A percentile compares a stretch with the other conserved stretches of the same genome.
These are phyloP conservation scores for Coelogynopora nodosa DNA, from an alignment of 2,888 invertebrate genomes.

Conservation along the genomic window DNA sequence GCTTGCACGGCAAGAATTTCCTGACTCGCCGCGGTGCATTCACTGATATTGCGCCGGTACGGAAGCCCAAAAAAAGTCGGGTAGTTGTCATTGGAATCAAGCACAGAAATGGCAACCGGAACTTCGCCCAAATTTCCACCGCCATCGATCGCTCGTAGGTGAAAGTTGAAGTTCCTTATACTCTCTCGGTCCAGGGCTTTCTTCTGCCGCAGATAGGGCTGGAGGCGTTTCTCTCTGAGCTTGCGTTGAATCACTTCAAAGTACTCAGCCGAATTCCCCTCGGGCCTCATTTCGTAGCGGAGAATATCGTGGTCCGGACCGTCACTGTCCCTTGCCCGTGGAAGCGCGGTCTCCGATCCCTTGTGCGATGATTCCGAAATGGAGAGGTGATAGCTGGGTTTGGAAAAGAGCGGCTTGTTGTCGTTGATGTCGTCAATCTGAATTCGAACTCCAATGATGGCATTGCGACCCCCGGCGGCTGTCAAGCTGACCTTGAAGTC, in stretches of 20 bases:
- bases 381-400: slow-evolving; percentile 27
- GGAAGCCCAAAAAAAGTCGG: slow-evolving; percentile 31
- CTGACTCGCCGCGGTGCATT: slow-evolving; percentile 26
- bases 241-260: background rate
- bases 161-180: slow-evolving; percentile 3
- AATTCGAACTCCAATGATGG: background rate
- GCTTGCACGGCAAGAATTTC: slow-evolving; percentile 26
- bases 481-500: background rate
- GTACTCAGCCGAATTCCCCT: background rate
- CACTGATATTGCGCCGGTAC: slow-evolving; percentile 2
- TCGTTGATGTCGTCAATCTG: slow-evolving; percentile 40
- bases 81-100: slow-evolving; percentile 40
- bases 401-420: slow-evolving; percentile 33
- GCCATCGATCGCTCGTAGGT: slow-evolving; percentile 28
- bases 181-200: slow-evolving; percentile 34
- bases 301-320: background rate
- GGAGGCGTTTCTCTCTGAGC: background rate
- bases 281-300: slow-evolving; percentile 15
- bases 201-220: slow-evolving; percentile 30
- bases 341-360: slow-evolving; percentile 14
- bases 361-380: slow-evolving; percentile 35
- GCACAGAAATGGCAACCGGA: background rate
- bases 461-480: background rate
- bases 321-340: slow-evolving; percentile 38
- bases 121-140: slow-evolving; percentile 36